Conservation (phyloP, 2,888 invertebrate genomes). For the Encarsia formosa region DNA sequence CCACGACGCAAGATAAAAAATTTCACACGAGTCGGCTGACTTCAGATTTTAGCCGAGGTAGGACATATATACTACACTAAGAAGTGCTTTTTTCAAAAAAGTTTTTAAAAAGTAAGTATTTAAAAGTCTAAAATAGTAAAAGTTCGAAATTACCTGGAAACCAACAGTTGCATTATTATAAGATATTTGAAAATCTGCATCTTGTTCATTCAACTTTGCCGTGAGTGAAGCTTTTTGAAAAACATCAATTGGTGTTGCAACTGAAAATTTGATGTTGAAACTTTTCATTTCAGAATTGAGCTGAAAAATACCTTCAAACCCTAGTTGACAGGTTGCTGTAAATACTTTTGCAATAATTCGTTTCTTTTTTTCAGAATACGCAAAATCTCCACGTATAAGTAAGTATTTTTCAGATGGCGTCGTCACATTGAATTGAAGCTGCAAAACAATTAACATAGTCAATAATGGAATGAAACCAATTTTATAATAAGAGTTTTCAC, state of each 20-base stretch:
- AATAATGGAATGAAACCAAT: too few relatives aligned
- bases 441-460: too few relatives aligned
- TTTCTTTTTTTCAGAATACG: conserved; percentile 65
- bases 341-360: conserved; percentile 72
- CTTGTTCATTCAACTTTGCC: conserved; percentile 65
- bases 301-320: conserved; percentile 64
- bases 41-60: too few relatives aligned
- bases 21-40: too few relatives aligned
- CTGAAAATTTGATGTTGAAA: conserved; percentile 69
- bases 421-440: conserved; percentile 62
- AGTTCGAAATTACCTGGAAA: conserved; percentile 53
- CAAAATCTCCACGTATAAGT: conserved; percentile 65
- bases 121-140: too few relatives aligned
- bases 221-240: conserved; percentile 64
- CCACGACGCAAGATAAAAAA: too few relatives aligned
- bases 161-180: conserved; percentile 74
- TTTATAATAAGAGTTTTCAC: too few relatives aligned
- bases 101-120: too few relatives aligned
- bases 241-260: conserved; percentile 71
- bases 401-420: conserved; percentile 68
- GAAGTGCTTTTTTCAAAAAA: too few relatives aligned
- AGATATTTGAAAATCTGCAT: conserved; percentile 69
- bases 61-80: too few relatives aligned
- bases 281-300: conserved; percentile 59
- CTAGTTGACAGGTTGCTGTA: conserved; percentile 66